phyloP scores from a whole-genome alignment of 2,113 vertebrate species.

The Dolichotis patagonum region DNA sequence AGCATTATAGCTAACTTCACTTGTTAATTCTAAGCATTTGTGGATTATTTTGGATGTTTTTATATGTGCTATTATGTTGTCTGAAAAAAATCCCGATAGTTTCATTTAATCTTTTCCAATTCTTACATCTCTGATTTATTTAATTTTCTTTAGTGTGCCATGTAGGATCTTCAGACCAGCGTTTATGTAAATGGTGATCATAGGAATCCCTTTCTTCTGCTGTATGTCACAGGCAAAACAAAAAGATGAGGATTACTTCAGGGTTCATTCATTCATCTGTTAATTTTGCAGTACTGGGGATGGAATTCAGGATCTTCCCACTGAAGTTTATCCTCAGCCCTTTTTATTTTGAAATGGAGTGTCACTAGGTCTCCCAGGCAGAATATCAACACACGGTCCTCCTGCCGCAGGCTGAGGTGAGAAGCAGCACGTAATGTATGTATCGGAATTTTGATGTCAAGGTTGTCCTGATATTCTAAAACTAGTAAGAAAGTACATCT shows the following conservation, averaged over 20 bases:
- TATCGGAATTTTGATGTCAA: not conserved
- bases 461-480: not conserved
- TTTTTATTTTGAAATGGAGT: not conserved
- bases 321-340: not conserved
- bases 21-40: constrained; percentile 27
- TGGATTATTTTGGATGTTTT: not conserved
- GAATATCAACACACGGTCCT: not conserved
- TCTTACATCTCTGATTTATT: not conserved
- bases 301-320: not conserved
- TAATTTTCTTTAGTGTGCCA: not conserved
- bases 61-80: not conserved
- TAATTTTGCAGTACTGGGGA: not conserved
- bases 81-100: not conserved
- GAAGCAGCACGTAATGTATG: not conserved
- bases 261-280: not conserved
- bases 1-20: not conserved
- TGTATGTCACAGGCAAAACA: not conserved
- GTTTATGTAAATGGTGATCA: not conserved
- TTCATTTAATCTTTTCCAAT: not conserved
- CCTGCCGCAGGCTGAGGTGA: not conserved
- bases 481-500: not conserved
- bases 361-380: not conserved
- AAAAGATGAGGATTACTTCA: not conserved
- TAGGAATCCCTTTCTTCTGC: not conserved
- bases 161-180: not conserved